A percentile compares a stretch with the other conserved stretches of the same genome.
Evolutionary conservation across 2,113 vertebrate genomes (phyloP).

Genomic region (Pedetes capensis): DNA sequence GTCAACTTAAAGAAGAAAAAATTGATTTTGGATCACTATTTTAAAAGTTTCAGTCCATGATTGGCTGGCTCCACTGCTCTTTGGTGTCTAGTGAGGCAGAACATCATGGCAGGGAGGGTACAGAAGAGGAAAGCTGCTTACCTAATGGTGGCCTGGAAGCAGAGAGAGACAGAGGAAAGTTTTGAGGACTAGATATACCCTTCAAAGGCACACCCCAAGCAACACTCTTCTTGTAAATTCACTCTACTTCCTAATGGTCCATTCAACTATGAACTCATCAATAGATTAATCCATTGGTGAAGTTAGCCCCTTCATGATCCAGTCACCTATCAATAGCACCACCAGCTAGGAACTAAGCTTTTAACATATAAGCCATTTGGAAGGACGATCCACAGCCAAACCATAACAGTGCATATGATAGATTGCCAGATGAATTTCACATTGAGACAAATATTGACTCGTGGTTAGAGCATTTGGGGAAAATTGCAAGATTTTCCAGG

Average conservation of each 20-base stretch:
- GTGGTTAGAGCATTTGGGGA: not conserved
- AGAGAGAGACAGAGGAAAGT: not conserved
- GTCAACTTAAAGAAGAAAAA: not conserved
- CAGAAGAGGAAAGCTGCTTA: not conserved
- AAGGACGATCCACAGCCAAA: not conserved
- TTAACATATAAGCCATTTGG: not conserved
- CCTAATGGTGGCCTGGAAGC: no score
- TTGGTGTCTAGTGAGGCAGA: not conserved
- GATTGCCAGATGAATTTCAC: not conserved
- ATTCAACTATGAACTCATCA: not conserved
- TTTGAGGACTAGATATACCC: not conserved
- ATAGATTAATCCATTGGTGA: not conserved
- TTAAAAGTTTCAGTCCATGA: not conserved
- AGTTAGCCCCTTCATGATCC: not conserved
- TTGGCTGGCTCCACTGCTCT: not conserved
- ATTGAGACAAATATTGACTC: not conserved
- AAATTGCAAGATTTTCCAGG: not conserved
- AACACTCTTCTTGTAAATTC: not conserved
- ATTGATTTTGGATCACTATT: not conserved
- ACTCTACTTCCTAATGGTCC: no score
- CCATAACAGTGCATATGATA: not conserved
- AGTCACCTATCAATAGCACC: not conserved
- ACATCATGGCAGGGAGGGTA: not conserved
- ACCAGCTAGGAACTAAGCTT: not conserved
- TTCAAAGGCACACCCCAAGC: not conserved